Percentiles rank a stretch among this genome's conserved stretches.
phyloP scores from a whole-genome alignment of 2,888 invertebrate species.

The Agrotis exclamationis region DNA sequence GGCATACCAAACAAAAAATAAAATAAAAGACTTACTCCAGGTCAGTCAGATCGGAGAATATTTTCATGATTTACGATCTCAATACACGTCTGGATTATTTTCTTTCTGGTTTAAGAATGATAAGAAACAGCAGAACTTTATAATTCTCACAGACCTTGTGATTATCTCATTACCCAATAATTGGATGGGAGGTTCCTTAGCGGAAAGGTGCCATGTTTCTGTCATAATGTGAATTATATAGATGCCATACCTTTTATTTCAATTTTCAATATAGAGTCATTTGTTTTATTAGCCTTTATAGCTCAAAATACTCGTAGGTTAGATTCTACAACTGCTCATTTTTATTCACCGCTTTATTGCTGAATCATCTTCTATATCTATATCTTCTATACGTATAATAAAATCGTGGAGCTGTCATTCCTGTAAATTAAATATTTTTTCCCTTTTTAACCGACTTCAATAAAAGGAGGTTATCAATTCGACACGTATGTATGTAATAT shows the following conservation, averaged over 20 bases:
- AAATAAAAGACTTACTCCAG: conserved; percentile 31
- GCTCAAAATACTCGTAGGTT: not conserved
- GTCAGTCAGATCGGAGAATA: conserved; percentile 27
- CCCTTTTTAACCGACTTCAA: no score
- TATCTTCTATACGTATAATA: no score
- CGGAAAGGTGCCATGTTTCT: conserved; percentile 9
- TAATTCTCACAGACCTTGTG: conserved; percentile 2
- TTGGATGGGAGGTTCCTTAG: not conserved
- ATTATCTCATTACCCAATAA: conserved; percentile 17
- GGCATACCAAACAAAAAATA: no score
- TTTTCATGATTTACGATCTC: conserved; percentile 10
- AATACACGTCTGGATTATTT: not conserved
- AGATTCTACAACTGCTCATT: no score
- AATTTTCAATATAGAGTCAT: not conserved
- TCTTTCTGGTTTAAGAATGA: not conserved
- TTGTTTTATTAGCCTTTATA: not conserved
- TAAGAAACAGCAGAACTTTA: not conserved
- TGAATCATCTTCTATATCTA: no score
- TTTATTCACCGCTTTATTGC: no score
- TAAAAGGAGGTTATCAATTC: no score
- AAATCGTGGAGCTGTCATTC: no score
- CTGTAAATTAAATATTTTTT: no score
- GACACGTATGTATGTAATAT: no score
- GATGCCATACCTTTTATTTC: not conserved
- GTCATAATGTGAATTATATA: conserved; percentile 5